Percentiles rank a stretch among this genome's conserved stretches.
phyloP scores from a whole-genome alignment of 2,888 invertebrate genomes.

The Deroplatys truncata region DNA sequence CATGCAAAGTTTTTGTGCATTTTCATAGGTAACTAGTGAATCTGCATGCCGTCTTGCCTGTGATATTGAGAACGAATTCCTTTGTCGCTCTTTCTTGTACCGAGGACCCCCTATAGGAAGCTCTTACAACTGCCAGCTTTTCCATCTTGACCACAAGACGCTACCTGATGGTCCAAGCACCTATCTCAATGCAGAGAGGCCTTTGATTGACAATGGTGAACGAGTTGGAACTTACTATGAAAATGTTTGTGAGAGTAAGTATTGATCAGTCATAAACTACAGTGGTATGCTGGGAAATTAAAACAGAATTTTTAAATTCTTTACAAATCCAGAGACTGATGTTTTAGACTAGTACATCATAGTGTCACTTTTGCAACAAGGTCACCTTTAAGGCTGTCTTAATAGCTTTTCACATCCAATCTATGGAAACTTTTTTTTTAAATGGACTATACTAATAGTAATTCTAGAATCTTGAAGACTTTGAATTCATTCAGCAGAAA shows the following conservation, averaged over 20 bases:
- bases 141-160: slow-evolving; percentile 88
- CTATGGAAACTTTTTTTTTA: too few species aligned
- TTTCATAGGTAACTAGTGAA: slow-evolving; percentile 69
- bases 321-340: neutral
- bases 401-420: too few species aligned
- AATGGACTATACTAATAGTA: too few species aligned
- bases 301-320: neutral
- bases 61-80: slow-evolving; percentile 88
- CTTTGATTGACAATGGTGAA: slow-evolving; percentile 86
- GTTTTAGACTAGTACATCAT: too few species aligned
- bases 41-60: slow-evolving; percentile 86
- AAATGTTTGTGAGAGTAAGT: slow-evolving; percentile 85
- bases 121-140: slow-evolving; percentile 86
- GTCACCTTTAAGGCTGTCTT: too few species aligned
- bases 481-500: too few species aligned
- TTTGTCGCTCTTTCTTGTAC: slow-evolving; percentile 80
- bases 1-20: too few species aligned
- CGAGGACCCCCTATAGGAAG: slow-evolving; percentile 62
- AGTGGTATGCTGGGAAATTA: neutral
- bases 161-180: slow-evolving; percentile 89
- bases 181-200: slow-evolving; percentile 83
- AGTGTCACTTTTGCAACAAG: too few species aligned
- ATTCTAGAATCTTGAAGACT: too few species aligned
- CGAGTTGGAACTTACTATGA: slow-evolving; percentile 86
- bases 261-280: neutral